Conservation (phyloP, 64 coral and sea anemone species). For the Montipora sp. region DNA sequence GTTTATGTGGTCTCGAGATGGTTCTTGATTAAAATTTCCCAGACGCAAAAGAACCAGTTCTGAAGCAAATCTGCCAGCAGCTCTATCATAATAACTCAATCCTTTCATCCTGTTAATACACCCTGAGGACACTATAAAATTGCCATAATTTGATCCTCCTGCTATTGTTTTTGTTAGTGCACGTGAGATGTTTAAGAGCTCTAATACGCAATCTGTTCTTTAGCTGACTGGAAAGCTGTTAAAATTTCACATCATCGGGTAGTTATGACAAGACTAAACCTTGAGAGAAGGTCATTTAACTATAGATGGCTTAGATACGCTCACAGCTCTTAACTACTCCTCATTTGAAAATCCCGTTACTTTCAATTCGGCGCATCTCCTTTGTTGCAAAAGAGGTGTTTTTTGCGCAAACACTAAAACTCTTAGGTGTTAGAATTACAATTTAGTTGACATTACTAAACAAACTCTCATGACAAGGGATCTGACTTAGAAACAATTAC, state of each 20-base stretch:
- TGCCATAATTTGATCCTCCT: conserved; percentile 32
- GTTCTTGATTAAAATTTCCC: background rate
- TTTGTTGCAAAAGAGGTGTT: conserved; percentile 8
- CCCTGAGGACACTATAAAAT: conserved; percentile 21
- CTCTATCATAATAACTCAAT: background rate
- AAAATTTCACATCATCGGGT: conserved; percentile 57
- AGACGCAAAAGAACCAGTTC: background rate
- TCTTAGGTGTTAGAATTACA: conserved; percentile 27
- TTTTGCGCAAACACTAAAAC: conserved; percentile 30
- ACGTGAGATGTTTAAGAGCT: conserved; percentile 48
- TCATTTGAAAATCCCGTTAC: background rate
- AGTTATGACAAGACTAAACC: conserved; percentile 36
- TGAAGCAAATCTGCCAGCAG: background rate
- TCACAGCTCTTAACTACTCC: background rate
- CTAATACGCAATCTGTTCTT: conserved; percentile 50
- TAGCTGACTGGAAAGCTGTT: conserved; percentile 31
- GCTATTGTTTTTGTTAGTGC: conserved; percentile 35
- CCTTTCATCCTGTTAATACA: conserved; percentile 38
- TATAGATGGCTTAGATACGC: conserved; percentile 52
- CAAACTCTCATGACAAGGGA: conserved; percentile 36
- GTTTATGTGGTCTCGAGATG: background rate
- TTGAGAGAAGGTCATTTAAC: conserved; percentile 52
- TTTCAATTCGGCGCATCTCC: background rate
- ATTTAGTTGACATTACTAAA: conserved; percentile 53
- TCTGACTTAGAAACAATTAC: conserved; percentile 25